Base-by-base conservation (phyloP, 2,888 invertebrate species). In the Heliothis peltigera region DNA sequence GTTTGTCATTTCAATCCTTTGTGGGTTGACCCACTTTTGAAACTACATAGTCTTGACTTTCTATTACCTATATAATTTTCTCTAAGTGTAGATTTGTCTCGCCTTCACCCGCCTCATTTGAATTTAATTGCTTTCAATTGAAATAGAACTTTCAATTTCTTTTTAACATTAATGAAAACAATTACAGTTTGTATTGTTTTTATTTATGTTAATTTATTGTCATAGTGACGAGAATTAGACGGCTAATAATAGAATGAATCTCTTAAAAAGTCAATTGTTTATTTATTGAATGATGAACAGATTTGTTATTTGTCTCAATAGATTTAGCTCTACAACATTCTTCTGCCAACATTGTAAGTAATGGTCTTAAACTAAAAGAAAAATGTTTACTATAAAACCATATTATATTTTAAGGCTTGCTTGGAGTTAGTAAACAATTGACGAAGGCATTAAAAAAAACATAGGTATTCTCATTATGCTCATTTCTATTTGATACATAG, bases 81-180 rank as follows among this genome's bases (percentile, higher is more conserved):
- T 49, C 46, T 43, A 7, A 57, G 48, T 74, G 59, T 39, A 67
- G 44, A 32, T 25, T 51, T 35, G 59, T 35, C 48, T 18, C 22
- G 35, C 25, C 46, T 51, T 66, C 28, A 51, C 32, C 18, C 19
- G 6, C 4, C 18, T 56, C 39, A 53, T 63, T 68, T 35, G 7
- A 48, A 74, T 68, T 68, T 18, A 49, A 56, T 56, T 3, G 39
- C 17, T 22, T 6, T 42, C 28, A 43, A 35, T 71, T 18, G 15
- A 22, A 28, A 61, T 55, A 7, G 1, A 46, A 35, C 7, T 42
- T 56, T 42, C 56, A 46, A 32, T 28, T 67, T 61, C 18, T 17
- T 42, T 70, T 46, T 42, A n/a, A 12, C 39, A 19, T 43, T n/a
- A 43, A 21, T 43, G 19, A 49, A 57, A 61, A 28, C 10, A 51